phyloP scores from a whole-genome alignment of 1,140 invertebrate species.

The Sarcophaga peregrina region DNA sequence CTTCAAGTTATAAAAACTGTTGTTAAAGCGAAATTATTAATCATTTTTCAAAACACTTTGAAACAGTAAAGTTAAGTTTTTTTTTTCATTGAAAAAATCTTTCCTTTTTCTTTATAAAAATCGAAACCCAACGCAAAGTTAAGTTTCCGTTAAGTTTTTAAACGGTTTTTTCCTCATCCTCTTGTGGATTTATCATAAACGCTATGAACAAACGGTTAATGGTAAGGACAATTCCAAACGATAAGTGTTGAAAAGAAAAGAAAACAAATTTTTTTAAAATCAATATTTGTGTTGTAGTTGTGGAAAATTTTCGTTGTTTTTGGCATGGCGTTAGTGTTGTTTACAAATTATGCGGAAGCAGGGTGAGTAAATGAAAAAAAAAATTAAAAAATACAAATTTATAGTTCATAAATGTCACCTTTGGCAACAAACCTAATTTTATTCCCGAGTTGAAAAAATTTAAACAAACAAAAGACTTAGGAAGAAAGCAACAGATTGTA shows the following conservation, averaged over 20 bases:
- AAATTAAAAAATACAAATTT: not conserved
- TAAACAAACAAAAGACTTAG: too few relatives aligned
- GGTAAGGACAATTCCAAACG: not conserved
- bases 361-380: not conserved
- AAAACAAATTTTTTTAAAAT: not conserved
- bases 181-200: not conserved
- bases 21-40: not conserved
- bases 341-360: not conserved
- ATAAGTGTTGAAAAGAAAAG: not conserved
- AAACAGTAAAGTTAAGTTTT: not conserved
- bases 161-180: constrained; percentile 3
- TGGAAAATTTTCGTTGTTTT: constrained; percentile 11
- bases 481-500: too few relatives aligned
- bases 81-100: not conserved
- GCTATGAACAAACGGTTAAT: not conserved
- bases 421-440: too few relatives aligned
- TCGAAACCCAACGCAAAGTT: not conserved
- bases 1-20: not conserved
- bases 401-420: not conserved
- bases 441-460: too few relatives aligned
- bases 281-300: not conserved
- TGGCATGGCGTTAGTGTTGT: constrained; percentile 11
- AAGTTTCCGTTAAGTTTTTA: not conserved
- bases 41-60: constrained; percentile 1
- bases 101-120: not conserved